Conservation (phyloP, 2,113 vertebrate genomes). For the Hemicordylus capensis region DNA sequence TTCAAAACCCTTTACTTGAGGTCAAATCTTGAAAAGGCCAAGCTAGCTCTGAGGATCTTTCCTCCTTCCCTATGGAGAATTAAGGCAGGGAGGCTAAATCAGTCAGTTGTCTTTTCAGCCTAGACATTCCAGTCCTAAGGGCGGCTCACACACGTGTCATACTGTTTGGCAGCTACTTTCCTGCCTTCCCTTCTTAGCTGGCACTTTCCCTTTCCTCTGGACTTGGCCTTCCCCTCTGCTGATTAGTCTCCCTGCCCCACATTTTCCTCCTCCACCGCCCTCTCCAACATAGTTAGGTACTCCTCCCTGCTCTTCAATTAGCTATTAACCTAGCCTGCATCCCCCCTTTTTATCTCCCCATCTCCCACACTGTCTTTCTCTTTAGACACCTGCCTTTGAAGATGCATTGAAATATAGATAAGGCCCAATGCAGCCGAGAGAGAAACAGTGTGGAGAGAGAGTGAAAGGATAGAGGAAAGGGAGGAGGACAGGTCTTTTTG, state of each 20-base stretch:
- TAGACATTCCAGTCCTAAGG: too few species aligned
- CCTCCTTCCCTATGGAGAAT: neutral
- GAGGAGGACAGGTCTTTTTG: neutral
- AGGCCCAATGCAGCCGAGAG: slow-evolving; percentile 54
- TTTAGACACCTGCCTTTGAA: slow-evolving; percentile 65
- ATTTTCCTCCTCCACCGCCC: neutral
- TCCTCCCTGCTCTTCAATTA: slow-evolving; percentile 9
- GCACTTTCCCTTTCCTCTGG: neutral
- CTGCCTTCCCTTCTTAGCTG: neutral
- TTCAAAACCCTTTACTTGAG: too few species aligned
- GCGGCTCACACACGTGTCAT: neutral
- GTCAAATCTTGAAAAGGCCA: too few species aligned
- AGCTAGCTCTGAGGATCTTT: neutral
- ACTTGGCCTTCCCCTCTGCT: neutral
- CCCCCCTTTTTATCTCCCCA: slow-evolving; percentile 43
- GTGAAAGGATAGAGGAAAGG: neutral
- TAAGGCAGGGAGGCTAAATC: neutral
- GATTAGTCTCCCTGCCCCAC: neutral
- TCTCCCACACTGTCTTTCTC: slow-evolving; percentile 27
- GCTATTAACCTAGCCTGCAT: slow-evolving; percentile 34
- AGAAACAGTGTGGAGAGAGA: neutral
- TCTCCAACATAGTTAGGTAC: neutral
- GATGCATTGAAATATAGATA: slow-evolving; percentile 73
- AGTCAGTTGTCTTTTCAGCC: too few species aligned
- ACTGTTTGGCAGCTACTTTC: neutral